These are phyloP conservation scores for Oophaga sylvatica DNA, from an alignment of 2,797 vertebrate species.

Conservation along the genomic window DNA sequence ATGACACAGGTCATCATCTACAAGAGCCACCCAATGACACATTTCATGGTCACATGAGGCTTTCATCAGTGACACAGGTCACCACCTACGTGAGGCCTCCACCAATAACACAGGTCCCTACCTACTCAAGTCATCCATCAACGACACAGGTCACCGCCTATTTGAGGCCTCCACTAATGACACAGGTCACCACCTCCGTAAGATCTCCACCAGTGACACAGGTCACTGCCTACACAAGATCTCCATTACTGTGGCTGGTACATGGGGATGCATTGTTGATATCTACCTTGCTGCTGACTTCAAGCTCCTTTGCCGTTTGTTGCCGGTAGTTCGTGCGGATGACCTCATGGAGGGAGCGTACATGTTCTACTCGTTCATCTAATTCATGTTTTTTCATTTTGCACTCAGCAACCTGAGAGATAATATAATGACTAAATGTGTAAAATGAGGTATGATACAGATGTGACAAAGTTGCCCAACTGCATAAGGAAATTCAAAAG, in stretches of 20 bases:
- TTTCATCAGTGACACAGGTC: too few relatives aligned
- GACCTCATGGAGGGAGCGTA: conserved; percentile 9
- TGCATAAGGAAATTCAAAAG: too few relatives aligned
- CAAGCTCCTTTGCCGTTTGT: conserved; percentile 11
- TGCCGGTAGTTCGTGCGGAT: conserved; percentile 31
- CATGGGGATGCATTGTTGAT: neutral
- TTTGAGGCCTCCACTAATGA: too few relatives aligned
- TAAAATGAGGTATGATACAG: too few relatives aligned
- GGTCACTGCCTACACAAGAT: neutral
- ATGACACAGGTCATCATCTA: too few relatives aligned
- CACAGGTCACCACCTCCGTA: neutral
- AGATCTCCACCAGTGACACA: neutral
- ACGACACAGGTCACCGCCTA: too few relatives aligned
- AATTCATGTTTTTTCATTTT: conserved; percentile 1
- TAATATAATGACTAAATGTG: neutral
- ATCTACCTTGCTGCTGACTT: conserved; percentile 1
- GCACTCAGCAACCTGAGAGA: conserved; percentile 22
- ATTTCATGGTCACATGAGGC: too few relatives aligned
- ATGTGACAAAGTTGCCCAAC: too few relatives aligned
- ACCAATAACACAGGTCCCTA: too few relatives aligned
- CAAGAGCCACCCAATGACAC: too few relatives aligned
- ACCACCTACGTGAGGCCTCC: too few relatives aligned
- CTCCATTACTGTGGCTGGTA: neutral
- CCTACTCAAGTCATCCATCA: too few relatives aligned
- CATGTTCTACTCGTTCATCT: neutral